Evolutionary conservation across 2,797 vertebrate genomes (phyloP).

Genomic region (Carapus acus): DNA sequence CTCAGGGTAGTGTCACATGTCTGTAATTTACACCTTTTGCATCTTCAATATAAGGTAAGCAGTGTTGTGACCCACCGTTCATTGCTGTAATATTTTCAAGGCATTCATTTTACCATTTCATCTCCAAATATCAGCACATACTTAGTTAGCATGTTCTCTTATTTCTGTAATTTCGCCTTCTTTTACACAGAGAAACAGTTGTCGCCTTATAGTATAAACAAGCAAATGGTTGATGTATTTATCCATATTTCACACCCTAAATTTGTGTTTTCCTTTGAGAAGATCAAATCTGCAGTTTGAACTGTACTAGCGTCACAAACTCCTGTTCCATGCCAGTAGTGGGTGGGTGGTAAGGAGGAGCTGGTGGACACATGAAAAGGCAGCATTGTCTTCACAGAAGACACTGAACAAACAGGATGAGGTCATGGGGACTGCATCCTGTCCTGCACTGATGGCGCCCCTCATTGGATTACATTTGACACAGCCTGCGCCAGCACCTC

Average conservation of each 20-base stretch:
- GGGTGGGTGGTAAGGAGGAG: constrained; percentile 37
- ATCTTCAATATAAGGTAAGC: no score
- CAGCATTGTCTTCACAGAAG: constrained; percentile 66
- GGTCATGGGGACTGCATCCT: constrained; percentile 62
- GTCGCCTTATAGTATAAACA: no score
- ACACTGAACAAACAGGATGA: constrained; percentile 70
- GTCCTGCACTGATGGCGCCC: constrained; percentile 58
- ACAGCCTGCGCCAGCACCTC: constrained; percentile 41
- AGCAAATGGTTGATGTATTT: no score
- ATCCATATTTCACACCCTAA: no score
- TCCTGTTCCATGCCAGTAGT: constrained; percentile 22
- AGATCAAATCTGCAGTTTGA: constrained; percentile 10
- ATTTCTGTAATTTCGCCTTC: no score
- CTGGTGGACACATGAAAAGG: constrained; percentile 60
- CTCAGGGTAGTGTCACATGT: no score
- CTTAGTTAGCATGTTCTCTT: no score
- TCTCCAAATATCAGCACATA: neutral
- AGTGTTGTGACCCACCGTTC: neutral
- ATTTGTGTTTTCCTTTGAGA: no score
- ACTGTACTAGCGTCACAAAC: neutral
- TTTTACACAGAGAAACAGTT: no score
- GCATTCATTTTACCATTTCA: neutral
- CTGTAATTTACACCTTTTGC: no score
- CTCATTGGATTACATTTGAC: constrained; percentile 67
- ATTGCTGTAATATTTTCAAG: neutral